A percentile compares a stretch with the other conserved stretches of the same genome.
phyloP scores from a whole-genome alignment of 2,888 invertebrate genomes.

The Mesorhabditis sp. region DNA sequence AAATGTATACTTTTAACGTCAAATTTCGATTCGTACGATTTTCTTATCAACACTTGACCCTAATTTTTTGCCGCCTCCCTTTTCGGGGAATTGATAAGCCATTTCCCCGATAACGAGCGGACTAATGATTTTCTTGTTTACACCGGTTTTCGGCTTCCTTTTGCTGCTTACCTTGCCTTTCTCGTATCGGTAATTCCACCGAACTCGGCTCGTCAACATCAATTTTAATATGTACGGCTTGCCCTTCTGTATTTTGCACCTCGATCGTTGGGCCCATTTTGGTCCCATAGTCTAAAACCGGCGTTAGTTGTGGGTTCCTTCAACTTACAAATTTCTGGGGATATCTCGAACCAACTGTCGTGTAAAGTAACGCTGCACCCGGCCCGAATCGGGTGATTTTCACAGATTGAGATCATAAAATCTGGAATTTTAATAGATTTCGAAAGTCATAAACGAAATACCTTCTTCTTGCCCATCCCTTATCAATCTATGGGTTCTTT shows the following conservation, averaged over 20 bases:
- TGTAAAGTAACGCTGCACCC: neutral
- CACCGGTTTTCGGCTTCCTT: neutral
- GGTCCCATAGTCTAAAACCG: neutral
- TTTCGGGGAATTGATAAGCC: no score
- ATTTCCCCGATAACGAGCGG: no score
- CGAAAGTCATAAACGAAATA: neutral
- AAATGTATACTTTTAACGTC: neutral
- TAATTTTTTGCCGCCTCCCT: no score
- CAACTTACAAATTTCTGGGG: neutral
- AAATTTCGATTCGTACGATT: no score
- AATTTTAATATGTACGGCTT: neutral
- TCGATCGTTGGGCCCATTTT: neutral
- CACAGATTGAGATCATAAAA: neutral
- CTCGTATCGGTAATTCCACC: neutral
- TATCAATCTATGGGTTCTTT: neutral
- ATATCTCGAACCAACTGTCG: constrained; percentile 5
- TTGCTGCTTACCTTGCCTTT: neutral
- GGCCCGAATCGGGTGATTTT: neutral
- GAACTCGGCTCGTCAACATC: neutral
- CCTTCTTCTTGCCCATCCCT: neutral
- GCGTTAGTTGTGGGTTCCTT: neutral
- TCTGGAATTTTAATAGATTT: neutral
- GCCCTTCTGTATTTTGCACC: neutral
- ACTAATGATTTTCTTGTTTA: neutral
- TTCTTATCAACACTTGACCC: no score